phyloP scores from a whole-genome alignment of 2,113 vertebrate species.

The Heptranchias perlo region DNA sequence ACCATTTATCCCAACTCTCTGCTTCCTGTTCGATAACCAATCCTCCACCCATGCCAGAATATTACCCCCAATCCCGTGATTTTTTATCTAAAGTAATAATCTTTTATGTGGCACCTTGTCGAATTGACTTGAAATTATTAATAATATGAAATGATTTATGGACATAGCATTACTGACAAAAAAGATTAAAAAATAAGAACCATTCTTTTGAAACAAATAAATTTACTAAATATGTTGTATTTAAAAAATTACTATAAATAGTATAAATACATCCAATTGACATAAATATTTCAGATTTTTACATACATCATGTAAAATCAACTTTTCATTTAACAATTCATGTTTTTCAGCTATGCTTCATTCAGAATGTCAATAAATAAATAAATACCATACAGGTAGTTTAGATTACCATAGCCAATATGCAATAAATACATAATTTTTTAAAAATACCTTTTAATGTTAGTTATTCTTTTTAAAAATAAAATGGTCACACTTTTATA shows the following conservation, averaged over 20 bases:
- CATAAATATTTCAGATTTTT: background rate
- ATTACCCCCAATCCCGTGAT: too few species aligned
- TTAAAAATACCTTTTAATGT: background rate
- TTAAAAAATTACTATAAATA: slow-evolving; percentile 25
- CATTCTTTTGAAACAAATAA: background rate
- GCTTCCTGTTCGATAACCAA: too few species aligned
- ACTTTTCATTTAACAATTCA: background rate
- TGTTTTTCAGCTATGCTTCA: background rate
- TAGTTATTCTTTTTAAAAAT: background rate
- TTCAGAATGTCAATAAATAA: slow-evolving; percentile 9
- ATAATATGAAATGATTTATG: background rate
- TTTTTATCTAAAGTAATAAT: too few species aligned
- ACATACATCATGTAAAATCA: background rate
- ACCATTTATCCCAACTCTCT: too few species aligned
- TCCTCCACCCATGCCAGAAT: too few species aligned
- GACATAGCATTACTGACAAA: background rate
- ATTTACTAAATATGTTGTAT: background rate
- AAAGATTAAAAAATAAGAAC: background rate
- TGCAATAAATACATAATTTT: slow-evolving; percentile 9
- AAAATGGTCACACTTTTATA: background rate
- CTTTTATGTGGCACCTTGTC: too few species aligned
- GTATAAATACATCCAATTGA: slow-evolving; percentile 13
- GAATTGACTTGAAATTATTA: background rate
- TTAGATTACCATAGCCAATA: background rate
- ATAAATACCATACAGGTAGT: background rate